These are phyloP conservation scores for Oceanites oceanicus DNA, from an alignment of 2,113 vertebrate species.

Conservation along the genomic window DNA sequence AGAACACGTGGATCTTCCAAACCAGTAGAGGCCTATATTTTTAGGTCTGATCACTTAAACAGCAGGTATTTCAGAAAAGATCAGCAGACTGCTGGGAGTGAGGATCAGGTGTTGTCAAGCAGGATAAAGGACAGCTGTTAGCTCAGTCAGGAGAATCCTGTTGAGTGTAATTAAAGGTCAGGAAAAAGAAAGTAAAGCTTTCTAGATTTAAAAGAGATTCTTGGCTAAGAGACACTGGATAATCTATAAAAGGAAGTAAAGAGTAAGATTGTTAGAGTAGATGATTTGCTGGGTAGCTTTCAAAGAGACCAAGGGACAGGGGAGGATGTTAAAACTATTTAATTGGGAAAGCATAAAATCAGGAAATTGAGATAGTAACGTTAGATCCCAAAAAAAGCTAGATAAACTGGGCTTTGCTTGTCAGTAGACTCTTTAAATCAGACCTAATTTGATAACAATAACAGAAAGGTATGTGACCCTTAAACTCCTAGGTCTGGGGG, in stretches of 20 bases:
- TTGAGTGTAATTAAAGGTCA: neutral
- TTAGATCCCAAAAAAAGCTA: neutral
- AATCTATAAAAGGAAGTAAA: neutral
- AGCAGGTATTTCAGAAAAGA: neutral
- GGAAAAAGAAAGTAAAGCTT: conserved; percentile 10
- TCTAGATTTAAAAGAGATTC: neutral
- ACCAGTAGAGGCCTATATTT: neutral
- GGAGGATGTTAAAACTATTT: neutral
- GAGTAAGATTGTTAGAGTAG: neutral
- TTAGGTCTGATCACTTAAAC: neutral
- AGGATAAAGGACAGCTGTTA: neutral
- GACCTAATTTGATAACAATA: neutral
- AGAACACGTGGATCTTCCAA: neutral
- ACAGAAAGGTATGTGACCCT: neutral
- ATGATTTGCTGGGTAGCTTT: neutral
- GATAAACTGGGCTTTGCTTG: neutral
- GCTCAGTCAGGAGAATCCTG: neutral
- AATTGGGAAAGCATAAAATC: neutral
- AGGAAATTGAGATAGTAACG: neutral
- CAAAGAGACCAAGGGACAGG: neutral
- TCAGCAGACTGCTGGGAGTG: neutral
- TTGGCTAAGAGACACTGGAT: neutral
- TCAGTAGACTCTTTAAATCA: neutral
- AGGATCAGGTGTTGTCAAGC: neutral
- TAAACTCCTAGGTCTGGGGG: neutral